These are phyloP conservation scores for Helarctos malayanus DNA, from an alignment of 2,797 vertebrate species.

Conservation along the genomic window DNA sequence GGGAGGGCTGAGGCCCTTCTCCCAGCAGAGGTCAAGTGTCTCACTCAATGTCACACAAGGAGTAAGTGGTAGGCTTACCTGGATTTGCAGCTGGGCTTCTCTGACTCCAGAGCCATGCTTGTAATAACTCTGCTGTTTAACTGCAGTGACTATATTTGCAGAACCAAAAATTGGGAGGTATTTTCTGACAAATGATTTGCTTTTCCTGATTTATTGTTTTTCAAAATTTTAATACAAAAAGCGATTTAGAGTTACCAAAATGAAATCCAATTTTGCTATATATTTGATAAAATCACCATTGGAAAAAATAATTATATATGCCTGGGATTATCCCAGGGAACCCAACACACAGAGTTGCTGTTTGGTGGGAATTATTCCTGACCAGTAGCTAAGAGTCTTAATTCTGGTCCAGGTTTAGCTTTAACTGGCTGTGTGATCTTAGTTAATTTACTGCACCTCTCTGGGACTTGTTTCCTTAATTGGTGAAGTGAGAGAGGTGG, in stretches of 20 bases:
- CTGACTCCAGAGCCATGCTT: not conserved
- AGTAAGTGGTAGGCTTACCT: not conserved
- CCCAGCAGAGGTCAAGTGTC: not conserved
- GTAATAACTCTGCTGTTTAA: not conserved
- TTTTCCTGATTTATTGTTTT: slow-evolving; percentile 46
- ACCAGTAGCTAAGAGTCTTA: not conserved
- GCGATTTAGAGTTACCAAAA: not conserved
- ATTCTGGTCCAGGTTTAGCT: not conserved
- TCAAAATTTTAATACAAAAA: slow-evolving; percentile 40
- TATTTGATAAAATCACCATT: slow-evolving; percentile 22
- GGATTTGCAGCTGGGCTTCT: not conserved
- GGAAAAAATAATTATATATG: slow-evolving; percentile 38
- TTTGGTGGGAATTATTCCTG: not conserved
- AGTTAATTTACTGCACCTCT: not conserved
- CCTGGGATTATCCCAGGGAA: slow-evolving; percentile 3
- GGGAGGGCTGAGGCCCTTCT: not conserved
- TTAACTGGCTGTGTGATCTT: not conserved
- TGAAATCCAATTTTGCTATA: slow-evolving; percentile 47
- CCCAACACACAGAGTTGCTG: not conserved
- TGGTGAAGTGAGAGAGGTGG: not conserved
- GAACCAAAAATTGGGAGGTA: not conserved
- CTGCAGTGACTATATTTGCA: not conserved
- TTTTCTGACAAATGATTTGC: slow-evolving; percentile 36
- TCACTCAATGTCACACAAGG: not conserved
- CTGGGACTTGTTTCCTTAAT: not conserved